A percentile compares a stretch with the other conserved stretches of the same genome.
These are phyloP conservation scores for Hafferia zeledoni DNA, from an alignment of 2,797 vertebrate genomes.

Conservation along the genomic window DNA sequence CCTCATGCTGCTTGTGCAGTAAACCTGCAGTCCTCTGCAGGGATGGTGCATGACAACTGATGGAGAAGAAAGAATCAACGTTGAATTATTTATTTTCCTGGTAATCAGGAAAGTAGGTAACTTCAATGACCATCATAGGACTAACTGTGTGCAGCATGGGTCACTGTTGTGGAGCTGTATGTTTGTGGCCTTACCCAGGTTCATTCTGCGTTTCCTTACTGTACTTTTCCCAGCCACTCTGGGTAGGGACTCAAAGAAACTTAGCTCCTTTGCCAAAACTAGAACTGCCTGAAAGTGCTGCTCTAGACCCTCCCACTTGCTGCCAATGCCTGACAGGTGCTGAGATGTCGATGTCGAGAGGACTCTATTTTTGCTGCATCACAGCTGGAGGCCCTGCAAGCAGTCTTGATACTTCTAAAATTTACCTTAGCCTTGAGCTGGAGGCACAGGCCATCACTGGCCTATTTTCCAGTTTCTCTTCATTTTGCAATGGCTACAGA, in stretches of 20 bases:
- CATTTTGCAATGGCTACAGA: background rate
- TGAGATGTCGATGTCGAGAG: background rate
- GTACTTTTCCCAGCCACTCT: background rate
- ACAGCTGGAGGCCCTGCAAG: background rate
- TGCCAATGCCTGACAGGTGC: background rate
- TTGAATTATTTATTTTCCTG: background rate
- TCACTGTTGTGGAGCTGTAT: accelerated
- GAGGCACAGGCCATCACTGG: background rate
- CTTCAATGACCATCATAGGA: background rate
- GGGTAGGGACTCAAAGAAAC: background rate
- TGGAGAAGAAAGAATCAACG: background rate
- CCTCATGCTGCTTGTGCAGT: background rate
- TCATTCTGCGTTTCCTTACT: background rate
- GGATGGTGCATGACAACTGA: background rate
- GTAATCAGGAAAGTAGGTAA: background rate
- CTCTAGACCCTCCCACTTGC: background rate
- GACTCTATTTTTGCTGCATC: background rate
- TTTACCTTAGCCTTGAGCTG: background rate
- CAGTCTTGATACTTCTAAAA: background rate
- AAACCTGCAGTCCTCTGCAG: background rate
- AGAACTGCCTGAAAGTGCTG: background rate
- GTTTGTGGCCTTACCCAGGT: background rate
- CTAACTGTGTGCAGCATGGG: background rate
- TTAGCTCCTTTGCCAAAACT: background rate
- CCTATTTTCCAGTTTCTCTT: background rate